A percentile compares a stretch with the other conserved stretches of the same genome.
Evolutionary conservation across 2,888 invertebrate species (phyloP).

Genomic region (Drosophila glabriapex): DNA sequence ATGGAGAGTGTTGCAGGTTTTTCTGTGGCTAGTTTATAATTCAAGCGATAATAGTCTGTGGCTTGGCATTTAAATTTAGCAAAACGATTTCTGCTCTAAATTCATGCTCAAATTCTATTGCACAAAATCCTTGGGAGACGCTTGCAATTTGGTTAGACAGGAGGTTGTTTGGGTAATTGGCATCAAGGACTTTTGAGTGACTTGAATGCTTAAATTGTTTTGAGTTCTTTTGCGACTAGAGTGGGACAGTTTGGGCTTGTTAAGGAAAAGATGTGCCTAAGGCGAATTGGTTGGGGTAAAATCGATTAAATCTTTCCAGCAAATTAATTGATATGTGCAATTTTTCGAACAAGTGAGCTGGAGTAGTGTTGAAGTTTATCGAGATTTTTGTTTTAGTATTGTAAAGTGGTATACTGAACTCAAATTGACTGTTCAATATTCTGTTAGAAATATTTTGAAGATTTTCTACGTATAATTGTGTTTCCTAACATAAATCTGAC

Average conservation of each 20-base stretch:
- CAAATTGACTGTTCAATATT: not conserved
- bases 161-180: not conserved
- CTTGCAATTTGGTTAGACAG: not conserved
- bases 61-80: no score
- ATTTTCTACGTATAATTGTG: not conserved
- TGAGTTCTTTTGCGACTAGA: not conserved
- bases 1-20: constrained; percentile 4
- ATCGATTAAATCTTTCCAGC: not conserved
- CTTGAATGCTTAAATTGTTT: not conserved
- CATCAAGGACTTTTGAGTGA: not conserved
- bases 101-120: not conserved
- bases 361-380: not conserved
- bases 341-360: not conserved
- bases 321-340: not conserved
- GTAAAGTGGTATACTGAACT: not conserved
- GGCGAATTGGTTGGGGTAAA: not conserved
- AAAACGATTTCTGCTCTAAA: not conserved
- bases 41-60: not conserved
- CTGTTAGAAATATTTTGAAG: not conserved
- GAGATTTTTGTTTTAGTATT: not conserved
- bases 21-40: not conserved
- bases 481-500: not conserved
- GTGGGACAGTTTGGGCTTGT: not conserved
- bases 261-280: not conserved
- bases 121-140: not conserved